Conservation (phyloP, 2,888 invertebrate species). For the Folsomia candida region DNA sequence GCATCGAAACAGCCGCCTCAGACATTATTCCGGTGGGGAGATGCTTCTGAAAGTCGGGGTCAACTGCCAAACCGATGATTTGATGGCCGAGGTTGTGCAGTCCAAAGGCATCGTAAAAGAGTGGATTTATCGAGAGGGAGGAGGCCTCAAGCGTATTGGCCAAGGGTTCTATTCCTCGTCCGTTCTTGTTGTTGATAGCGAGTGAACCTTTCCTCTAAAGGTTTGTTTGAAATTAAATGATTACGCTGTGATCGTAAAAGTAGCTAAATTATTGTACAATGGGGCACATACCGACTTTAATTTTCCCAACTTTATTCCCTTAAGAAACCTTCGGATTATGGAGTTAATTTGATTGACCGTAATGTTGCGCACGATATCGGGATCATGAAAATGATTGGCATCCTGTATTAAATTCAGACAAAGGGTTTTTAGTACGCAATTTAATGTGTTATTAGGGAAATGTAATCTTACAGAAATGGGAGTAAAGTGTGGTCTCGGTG, state of each 20-base stretch:
- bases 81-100: constrained; percentile 32
- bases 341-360: constrained; percentile 8
- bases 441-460: background rate
- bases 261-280: constrained; percentile 1
- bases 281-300: too few relatives aligned
- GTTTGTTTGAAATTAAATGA: too few relatives aligned
- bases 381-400: constrained; percentile 21
- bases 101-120: constrained; percentile 16
- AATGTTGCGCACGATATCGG: constrained; percentile 20
- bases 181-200: background rate
- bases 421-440: too few relatives aligned
- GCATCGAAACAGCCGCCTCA: constrained; percentile 19
- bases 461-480: constrained; percentile 13
- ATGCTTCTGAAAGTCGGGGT: constrained; percentile 22
- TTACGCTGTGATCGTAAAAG: background rate
- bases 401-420: constrained; percentile 15
- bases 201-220: constrained; percentile 20
- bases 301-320: constrained; percentile 12
- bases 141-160: constrained; percentile 30
- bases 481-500: constrained; percentile 16
- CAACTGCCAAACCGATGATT: constrained; percentile 24
- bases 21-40: constrained; percentile 24
- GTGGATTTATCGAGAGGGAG: constrained; percentile 25
- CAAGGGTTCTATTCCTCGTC: constrained; percentile 27
- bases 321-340: constrained; percentile 10